Conservation (phyloP, 2,113 vertebrate genomes). For the Sebastes schlegelii region DNA sequence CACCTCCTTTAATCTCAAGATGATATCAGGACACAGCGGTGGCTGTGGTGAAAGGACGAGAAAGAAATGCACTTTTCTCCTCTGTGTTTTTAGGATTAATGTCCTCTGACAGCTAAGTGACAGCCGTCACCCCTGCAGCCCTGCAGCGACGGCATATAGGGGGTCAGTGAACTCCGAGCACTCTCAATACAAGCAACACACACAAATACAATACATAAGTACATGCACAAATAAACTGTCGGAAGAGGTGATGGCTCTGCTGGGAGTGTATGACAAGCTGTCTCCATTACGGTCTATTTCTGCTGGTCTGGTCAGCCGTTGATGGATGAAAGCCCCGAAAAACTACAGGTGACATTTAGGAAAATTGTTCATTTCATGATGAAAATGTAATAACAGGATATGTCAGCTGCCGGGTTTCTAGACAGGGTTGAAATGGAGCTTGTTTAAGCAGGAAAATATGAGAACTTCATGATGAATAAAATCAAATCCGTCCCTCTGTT, state of each 20-base stretch:
- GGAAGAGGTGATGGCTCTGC: slow-evolving; percentile 17
- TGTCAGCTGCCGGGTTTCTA: slow-evolving; percentile 43
- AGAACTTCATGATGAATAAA: slow-evolving; percentile 25
- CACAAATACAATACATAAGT: neutral
- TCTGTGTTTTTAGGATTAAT: slow-evolving; percentile 57
- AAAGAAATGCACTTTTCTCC: slow-evolving; percentile 41
- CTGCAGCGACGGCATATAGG: slow-evolving; percentile 40
- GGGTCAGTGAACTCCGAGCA: slow-evolving; percentile 35
- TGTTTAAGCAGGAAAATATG: slow-evolving; percentile 21
- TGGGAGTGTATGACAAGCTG: slow-evolving; percentile 47
- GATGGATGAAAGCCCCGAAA: slow-evolving; percentile 54
- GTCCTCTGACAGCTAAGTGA: slow-evolving; percentile 75
- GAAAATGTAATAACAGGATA: slow-evolving; percentile 59
- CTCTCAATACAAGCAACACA: slow-evolving; percentile 22
- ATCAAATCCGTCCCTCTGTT: neutral
- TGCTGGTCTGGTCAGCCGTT: slow-evolving; percentile 57
- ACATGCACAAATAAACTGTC: slow-evolving; percentile 11
- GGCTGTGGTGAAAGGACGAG: slow-evolving; percentile 4
- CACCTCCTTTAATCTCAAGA: slow-evolving; percentile 51
- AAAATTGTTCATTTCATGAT: slow-evolving; percentile 55
- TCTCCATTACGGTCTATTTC: slow-evolving; percentile 31
- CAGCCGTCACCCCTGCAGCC: slow-evolving; percentile 60
- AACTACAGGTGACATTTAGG: slow-evolving; percentile 78
- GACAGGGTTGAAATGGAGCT: slow-evolving; percentile 18
- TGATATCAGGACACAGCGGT: slow-evolving; percentile 11